Conservation (phyloP, 2,888 invertebrate species). For the Pachymerium ferrugineum region DNA sequence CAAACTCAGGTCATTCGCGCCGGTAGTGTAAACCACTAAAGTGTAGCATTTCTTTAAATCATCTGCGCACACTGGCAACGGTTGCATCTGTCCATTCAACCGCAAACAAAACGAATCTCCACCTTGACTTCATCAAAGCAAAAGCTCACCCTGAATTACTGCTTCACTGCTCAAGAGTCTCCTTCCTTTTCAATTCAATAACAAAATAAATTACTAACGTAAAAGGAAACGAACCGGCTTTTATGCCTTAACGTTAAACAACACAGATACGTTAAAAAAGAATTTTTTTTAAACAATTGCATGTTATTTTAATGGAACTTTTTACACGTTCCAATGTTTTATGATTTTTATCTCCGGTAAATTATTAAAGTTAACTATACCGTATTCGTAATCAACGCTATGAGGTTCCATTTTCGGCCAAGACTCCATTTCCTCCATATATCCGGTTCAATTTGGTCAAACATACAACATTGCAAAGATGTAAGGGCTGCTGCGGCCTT, state of each 20-base stretch:
- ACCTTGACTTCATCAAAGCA: not conserved
- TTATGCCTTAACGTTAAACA: no score
- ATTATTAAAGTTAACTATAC: not conserved
- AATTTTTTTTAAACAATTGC: no score
- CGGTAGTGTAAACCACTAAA: no score
- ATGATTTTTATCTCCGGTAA: not conserved
- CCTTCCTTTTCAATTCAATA: not conserved
- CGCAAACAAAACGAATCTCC: not conserved
- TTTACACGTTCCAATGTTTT: no score
- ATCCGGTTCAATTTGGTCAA: not conserved
- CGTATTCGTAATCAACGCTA: conserved; percentile 25
- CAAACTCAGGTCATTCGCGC: no score
- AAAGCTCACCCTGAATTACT: not conserved
- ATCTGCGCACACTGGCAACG: not conserved
- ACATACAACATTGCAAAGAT: not conserved
- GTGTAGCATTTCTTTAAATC: not conserved
- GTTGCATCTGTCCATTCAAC: not conserved
- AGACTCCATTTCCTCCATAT: conserved; percentile 4
- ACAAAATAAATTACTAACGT: not conserved
- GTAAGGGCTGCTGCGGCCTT: not conserved
- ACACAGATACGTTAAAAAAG: no score
- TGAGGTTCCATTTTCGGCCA: conserved; percentile 26
- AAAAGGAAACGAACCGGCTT: no score
- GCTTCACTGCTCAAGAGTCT: not conserved
- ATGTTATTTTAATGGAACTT: no score